A percentile compares a stretch with the other conserved stretches of the same genome.
phyloP scores from a whole-genome alignment of 53 echinoderm and acorn worm species.

The Apostichopus leukothele region DNA sequence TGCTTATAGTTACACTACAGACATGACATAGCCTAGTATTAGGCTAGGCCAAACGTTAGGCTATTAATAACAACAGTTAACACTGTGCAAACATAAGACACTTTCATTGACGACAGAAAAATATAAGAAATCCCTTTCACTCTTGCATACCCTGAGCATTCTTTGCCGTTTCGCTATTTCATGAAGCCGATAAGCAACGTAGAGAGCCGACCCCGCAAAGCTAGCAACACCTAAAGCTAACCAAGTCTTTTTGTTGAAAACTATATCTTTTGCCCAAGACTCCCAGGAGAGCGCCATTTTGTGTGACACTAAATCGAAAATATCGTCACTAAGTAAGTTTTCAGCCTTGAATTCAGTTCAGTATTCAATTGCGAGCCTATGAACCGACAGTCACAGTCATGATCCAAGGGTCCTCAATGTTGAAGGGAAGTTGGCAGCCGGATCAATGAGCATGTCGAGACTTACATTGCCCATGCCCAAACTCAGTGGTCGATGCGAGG shows the following conservation, averaged over 20 bases:
- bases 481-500: too few relatives aligned
- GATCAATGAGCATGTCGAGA: too few relatives aligned
- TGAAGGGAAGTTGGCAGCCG: too few relatives aligned
- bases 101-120: too few relatives aligned
- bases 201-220: background rate
- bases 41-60: too few relatives aligned
- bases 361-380: background rate
- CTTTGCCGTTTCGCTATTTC: conserved; percentile 26
- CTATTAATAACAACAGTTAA: too few relatives aligned
- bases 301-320: background rate
- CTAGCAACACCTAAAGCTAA: background rate
- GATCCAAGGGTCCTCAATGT: too few relatives aligned
- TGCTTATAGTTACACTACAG: too few relatives aligned
- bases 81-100: too few relatives aligned
- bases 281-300: conserved; percentile 42
- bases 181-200: conserved; percentile 22
- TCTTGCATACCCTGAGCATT: conserved; percentile 15
- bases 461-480: too few relatives aligned
- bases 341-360: background rate
- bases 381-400: background rate
- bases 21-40: too few relatives aligned
- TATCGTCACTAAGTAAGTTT: background rate
- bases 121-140: too few relatives aligned
- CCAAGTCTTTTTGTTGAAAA: conserved; percentile 34
- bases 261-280: background rate